A percentile compares a stretch with the other conserved stretches of the same genome.
Evolutionary conservation across 2,797 vertebrate species (phyloP).

Genomic region (Austrolebias charrua): DNA sequence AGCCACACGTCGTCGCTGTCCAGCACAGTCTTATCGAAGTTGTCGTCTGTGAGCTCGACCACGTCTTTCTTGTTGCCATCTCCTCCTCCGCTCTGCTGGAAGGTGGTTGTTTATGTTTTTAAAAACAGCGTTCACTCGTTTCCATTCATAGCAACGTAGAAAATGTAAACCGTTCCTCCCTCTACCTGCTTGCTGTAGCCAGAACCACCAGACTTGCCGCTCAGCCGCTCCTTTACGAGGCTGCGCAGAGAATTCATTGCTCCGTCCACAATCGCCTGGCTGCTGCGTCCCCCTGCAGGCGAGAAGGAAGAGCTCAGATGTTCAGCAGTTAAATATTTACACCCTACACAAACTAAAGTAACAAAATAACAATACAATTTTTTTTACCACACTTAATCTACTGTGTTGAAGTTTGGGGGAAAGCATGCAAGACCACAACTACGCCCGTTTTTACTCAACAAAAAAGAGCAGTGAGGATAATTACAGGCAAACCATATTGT

Average conservation of each 20-base stretch:
- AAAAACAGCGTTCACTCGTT: background rate
- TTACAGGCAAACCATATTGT: too few relatives aligned
- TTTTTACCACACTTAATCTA: too few relatives aligned
- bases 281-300: constrained; percentile 85
- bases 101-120: background rate
- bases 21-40: constrained; percentile 88
- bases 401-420: too few relatives aligned
- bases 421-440: too few relatives aligned
- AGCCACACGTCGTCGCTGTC: constrained; percentile 88
- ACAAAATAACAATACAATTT: too few relatives aligned
- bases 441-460: too few relatives aligned
- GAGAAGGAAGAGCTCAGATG: background rate
- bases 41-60: constrained; percentile 92
- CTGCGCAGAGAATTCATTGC: constrained; percentile 83
- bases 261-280: constrained; percentile 89
- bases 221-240: constrained; percentile 89
- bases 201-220: constrained; percentile 83
- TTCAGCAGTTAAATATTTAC: background rate
- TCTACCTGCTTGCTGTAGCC: constrained; percentile 79
- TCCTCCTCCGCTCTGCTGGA: constrained; percentile 62
- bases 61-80: constrained; percentile 84
- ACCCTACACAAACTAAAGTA: too few relatives aligned
- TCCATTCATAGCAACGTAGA: background rate
- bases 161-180: background rate
- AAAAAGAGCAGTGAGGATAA: too few relatives aligned